Conservation (phyloP, 2,113 vertebrate species). For the Pseudorasbora parva region DNA sequence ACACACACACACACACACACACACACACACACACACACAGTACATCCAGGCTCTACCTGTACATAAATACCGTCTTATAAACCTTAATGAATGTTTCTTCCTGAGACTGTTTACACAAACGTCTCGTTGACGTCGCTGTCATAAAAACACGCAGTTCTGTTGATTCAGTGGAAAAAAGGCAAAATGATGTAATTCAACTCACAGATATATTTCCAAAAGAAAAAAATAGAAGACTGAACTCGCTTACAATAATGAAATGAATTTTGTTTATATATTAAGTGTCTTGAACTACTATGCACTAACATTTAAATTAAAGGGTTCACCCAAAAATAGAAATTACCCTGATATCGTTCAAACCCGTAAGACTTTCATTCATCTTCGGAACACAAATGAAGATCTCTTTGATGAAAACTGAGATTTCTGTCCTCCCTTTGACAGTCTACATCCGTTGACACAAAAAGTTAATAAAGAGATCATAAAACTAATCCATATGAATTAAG, state of each 20-base stretch:
- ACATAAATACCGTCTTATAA: conserved; percentile 6
- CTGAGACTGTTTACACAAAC: background rate
- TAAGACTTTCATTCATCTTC: no score
- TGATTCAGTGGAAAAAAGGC: background rate
- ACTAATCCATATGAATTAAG: no score
- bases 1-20: background rate
- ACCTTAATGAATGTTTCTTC: background rate
- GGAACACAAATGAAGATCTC: no score
- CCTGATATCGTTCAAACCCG: no score
- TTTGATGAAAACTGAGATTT: no score
- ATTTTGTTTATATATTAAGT: no score
- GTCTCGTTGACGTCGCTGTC: background rate
- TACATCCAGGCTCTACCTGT: background rate
- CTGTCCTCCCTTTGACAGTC: no score
- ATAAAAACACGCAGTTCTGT: background rate
- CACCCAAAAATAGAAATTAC: no score
- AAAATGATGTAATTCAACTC: background rate
- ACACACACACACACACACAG: background rate
- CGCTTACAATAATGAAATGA: background rate
- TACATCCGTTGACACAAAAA: no score
- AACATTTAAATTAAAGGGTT: no score
- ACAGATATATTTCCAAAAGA: background rate
- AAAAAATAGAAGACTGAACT: background rate
- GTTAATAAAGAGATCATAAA: no score
- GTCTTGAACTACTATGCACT: no score